phyloP scores from a whole-genome alignment of 2,888 invertebrate genomes.

The Leptogaster cylindrica region DNA sequence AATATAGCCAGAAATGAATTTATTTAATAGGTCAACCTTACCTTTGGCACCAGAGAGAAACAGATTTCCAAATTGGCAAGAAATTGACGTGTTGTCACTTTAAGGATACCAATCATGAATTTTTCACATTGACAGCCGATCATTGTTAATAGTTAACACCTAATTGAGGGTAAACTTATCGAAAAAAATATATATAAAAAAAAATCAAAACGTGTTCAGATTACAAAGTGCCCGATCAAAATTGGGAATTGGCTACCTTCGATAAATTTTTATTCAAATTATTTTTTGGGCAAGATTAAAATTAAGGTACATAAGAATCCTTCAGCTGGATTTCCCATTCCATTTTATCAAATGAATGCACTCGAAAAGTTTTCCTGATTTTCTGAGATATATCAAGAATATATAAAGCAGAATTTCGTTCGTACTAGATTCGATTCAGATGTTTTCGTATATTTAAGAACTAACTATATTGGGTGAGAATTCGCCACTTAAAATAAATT shows the following conservation, averaged over 20 bases:
- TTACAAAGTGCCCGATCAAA: neutral
- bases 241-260: neutral
- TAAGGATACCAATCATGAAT: slow-evolving; percentile 13
- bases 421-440: no score
- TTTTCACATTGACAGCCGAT: slow-evolving; percentile 7
- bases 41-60: no score
- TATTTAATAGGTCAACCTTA: no score
- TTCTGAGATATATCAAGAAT: neutral
- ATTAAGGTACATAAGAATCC: no score
- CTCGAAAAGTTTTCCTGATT: neutral
- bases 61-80: neutral
- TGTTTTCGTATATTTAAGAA: no score
- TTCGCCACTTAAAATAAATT: no score
- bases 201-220: slow-evolving; percentile 16
- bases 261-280: slow-evolving; percentile 33
- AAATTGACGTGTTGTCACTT: slow-evolving; percentile 15
- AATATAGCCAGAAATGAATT: no score
- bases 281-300: slow-evolving; percentile 5
- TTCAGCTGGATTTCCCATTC: neutral
- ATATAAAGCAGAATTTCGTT: neutral
- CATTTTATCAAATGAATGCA: neutral
- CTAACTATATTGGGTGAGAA: no score
- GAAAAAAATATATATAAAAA: no score
- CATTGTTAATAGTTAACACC: slow-evolving; percentile 34
- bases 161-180: slow-evolving; percentile 30